Conservation (phyloP, 2,797 vertebrate genomes). For the Micropoecilia bifurca region DNA sequence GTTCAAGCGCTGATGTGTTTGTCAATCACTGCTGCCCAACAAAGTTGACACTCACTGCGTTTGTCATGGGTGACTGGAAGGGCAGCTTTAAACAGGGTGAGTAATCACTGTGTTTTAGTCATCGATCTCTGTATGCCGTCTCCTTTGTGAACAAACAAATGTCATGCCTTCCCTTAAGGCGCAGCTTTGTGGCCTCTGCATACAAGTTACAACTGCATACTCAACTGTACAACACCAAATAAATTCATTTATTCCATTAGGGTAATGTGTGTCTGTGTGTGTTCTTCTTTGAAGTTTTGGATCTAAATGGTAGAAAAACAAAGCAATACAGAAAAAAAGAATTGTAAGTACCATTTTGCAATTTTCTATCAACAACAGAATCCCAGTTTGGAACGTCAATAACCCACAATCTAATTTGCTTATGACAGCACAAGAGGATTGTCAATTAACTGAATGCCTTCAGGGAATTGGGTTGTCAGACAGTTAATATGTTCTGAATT, state of each 20-base stretch:
- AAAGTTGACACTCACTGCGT: slow-evolving; percentile 38
- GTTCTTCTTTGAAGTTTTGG: background rate
- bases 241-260: background rate
- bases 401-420: background rate
- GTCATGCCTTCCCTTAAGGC: slow-evolving; percentile 38
- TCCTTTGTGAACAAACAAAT: slow-evolving; percentile 30
- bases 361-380: background rate
- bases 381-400: background rate
- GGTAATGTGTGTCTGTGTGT: background rate
- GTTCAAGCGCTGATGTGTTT: background rate
- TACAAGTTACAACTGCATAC: background rate
- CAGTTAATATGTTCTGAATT: background rate
- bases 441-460: background rate
- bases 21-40: slow-evolving; percentile 23
- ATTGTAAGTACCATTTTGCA: no score
- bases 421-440: background rate
- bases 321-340: background rate
- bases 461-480: background rate
- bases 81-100: slow-evolving; percentile 36
- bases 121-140: slow-evolving; percentile 26
- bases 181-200: slow-evolving; percentile 1
- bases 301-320: background rate
- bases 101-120: slow-evolving; percentile 51
- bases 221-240: background rate
- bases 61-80: slow-evolving; percentile 35